Base-by-base conservation (phyloP, 2,888 invertebrate species). In the Philereme transversata region DNA sequence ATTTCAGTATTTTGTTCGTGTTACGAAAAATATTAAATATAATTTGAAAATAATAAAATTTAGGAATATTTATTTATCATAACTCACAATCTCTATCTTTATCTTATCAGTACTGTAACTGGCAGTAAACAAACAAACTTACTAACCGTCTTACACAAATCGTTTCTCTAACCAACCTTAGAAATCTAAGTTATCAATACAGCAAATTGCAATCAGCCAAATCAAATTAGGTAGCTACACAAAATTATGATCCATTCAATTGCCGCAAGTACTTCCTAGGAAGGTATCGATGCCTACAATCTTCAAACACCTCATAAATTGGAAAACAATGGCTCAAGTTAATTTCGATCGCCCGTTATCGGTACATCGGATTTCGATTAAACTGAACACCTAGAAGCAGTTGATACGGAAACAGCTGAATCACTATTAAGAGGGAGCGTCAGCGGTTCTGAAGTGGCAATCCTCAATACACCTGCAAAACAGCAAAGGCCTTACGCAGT, bases 341-440 rank as follows among this genome's bases (percentile, higher is more conserved):
- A 56, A 59, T 55, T 52, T 62, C 60, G 55, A 60, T 53, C 57
- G 51, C 10, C 57, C 53, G 54, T 57, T 79, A 81, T 81, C 81
- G 54, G 62, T 69, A 79, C 79, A 83, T 78, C 80, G 72, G 60
- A 74, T 66, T 70, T 79, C 79, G 75, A 85, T 83, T 79, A 81
- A 76, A 71, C 64, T 69, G 56, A 64, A 52, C 56, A 59, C 58
- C 55, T 59, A 44, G 45, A 22, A 38, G 7, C 45, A 62, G 62
- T 58, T 52, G 57, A 58, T 65, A 61, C 56, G n/a, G 7, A 5
- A 35, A 46, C 66, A 67, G 67, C 64, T 54, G 45, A 64, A 36
- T 60, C 51, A 55, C 43, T 43, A 5, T 3, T 5, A 4, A 22
- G 22, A 22, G 22, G 3, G 22, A 22, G 22, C 22, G 3, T 3